Evolutionary conservation across 2,888 invertebrate species (phyloP).

Genomic region (Rhagonycha fulva): DNA sequence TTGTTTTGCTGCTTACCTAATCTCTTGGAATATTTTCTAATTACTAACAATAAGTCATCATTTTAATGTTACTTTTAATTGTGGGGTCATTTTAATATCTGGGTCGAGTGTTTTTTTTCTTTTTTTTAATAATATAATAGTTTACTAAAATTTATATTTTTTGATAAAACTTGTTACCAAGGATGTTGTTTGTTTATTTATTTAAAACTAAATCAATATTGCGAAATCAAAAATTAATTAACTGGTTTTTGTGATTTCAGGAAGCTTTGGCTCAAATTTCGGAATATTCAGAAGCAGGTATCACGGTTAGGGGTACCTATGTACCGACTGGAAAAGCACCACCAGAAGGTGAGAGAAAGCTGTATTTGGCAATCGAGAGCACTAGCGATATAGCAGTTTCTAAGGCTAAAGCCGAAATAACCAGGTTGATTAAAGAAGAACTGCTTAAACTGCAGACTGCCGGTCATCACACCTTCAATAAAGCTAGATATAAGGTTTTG

Average conservation of each 20-base stretch:
- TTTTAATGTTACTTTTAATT: background rate
- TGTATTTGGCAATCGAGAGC: slow-evolving; percentile 98
- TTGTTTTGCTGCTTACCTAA: background rate
- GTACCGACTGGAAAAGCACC: slow-evolving; percentile 87
- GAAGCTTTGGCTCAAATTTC: slow-evolving; percentile 98
- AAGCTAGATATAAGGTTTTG: slow-evolving; percentile 93
- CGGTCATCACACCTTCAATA: slow-evolving; percentile 85
- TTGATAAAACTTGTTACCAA: background rate
- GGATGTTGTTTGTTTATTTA: background rate
- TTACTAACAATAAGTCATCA: background rate
- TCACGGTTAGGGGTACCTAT: slow-evolving; percentile 97
- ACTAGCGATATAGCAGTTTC: slow-evolving; percentile 95
- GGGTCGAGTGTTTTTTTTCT: background rate
- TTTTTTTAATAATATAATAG: background rate
- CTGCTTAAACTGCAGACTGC: slow-evolving; percentile 88
- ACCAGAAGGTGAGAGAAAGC: slow-evolving; percentile 91
- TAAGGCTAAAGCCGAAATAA: slow-evolving; percentile 96
- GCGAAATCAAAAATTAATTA: background rate
- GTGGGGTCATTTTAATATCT: background rate
- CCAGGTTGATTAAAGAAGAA: slow-evolving; percentile 97
- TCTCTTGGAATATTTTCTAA: background rate
- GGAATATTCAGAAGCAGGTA: slow-evolving; percentile 98
- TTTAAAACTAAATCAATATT: background rate
- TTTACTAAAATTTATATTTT: background rate
- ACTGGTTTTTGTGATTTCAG: slow-evolving; percentile 54